Conservation (phyloP, 2,888 invertebrate genomes). For the Leucoma salicis region DNA sequence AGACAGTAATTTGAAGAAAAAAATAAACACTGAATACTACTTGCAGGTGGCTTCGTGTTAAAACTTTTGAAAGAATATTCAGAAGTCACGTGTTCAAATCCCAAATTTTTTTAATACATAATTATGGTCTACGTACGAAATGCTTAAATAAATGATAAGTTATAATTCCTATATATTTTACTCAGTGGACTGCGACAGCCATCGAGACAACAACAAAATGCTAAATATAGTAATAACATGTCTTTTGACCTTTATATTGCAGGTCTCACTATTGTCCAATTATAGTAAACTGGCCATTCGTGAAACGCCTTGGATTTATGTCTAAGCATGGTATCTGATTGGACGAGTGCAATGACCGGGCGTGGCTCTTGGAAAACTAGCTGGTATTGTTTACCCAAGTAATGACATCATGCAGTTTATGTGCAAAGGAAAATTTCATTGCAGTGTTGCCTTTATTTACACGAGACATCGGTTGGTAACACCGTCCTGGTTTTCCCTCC, state of each 20-base stretch:
- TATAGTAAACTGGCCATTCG: slow-evolving; percentile 2
- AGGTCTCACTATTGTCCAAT: slow-evolving; percentile 7
- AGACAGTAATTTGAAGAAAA: no score
- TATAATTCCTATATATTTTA: not conserved
- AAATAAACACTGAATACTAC: no score
- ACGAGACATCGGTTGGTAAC: no score
- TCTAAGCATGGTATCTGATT: slow-evolving; percentile 16
- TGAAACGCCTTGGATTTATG: slow-evolving; percentile 6
- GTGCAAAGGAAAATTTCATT: not conserved
- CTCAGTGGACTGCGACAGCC: not conserved
- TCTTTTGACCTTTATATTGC: slow-evolving; percentile 1
- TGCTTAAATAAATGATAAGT: no score
- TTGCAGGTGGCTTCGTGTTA: no score
- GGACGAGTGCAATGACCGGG: slow-evolving; percentile 26
- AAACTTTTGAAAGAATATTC: no score
- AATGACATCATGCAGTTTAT: not conserved
- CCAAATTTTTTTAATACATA: no score
- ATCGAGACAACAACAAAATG: not conserved
- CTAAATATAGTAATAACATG: not conserved
- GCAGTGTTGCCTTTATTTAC: no score
- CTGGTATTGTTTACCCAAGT: slow-evolving; percentile 3
- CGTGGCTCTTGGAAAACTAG: slow-evolving; percentile 20
- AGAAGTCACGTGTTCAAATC: no score
- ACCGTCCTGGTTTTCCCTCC: no score
- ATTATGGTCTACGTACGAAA: no score